Evolutionary conservation across 2,888 invertebrate species (phyloP).

Genomic region (Dinocampus coccinellae): DNA sequence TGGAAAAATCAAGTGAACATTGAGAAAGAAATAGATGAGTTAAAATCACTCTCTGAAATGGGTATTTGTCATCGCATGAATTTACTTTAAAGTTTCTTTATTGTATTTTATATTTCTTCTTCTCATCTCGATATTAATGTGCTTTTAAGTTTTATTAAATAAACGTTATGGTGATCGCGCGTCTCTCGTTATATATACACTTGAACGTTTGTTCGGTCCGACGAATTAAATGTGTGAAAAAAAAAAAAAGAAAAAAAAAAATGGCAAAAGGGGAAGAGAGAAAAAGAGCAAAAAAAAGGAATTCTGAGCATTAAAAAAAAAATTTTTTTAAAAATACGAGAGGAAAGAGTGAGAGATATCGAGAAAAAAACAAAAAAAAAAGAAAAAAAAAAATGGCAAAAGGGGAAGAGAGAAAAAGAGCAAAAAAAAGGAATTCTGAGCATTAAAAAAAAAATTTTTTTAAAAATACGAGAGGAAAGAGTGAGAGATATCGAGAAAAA

Average conservation of each 20-base stretch:
- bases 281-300: slow-evolving; percentile 17
- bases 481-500: too few relatives aligned
- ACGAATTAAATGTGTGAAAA: slow-evolving; percentile 34
- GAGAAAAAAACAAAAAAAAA: slow-evolving; percentile 27
- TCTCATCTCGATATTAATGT: background rate
- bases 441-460: too few relatives aligned
- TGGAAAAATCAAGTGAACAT: background rate
- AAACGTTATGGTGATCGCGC: background rate
- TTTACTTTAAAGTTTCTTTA: background rate
- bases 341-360: slow-evolving; percentile 31
- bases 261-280: slow-evolving; percentile 16
- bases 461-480: too few relatives aligned
- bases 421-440: slow-evolving; percentile 24
- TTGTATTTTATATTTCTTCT: background rate
- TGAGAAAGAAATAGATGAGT: background rate
- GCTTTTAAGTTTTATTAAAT: slow-evolving; percentile 26
- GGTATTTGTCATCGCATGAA: background rate
- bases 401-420: slow-evolving; percentile 21
- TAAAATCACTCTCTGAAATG: background rate
- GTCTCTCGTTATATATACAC: background rate
- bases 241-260: slow-evolving; percentile 13
- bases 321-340: too few relatives aligned
- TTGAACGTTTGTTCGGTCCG: slow-evolving; percentile 31
- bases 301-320: slow-evolving; percentile 12
- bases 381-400: slow-evolving; percentile 4